Conservation (phyloP, 2,888 invertebrate species). For the Lasiommata megera region DNA sequence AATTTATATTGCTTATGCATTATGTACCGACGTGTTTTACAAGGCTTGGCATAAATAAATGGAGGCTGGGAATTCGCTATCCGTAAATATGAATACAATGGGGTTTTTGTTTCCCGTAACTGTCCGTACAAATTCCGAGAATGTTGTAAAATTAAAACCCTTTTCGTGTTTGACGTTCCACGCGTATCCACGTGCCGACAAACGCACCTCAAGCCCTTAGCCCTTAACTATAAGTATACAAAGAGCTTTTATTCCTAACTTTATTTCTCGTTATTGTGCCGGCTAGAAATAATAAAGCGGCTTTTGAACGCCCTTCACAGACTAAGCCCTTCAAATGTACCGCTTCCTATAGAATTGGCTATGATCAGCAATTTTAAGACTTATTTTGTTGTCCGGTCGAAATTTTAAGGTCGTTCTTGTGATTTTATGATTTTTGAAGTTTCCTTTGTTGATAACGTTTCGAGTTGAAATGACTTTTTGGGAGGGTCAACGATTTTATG, state of each 20-base stretch:
- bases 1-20: neutral
- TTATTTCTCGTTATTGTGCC: slow-evolving; percentile 55
- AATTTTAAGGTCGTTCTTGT: slow-evolving; percentile 57
- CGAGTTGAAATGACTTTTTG: neutral
- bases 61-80: slow-evolving; percentile 39
- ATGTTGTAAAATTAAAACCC: slow-evolving; percentile 49
- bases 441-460: slow-evolving; percentile 36
- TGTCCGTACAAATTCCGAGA: slow-evolving; percentile 53
- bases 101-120: slow-evolving; percentile 34
- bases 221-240: slow-evolving; percentile 17
- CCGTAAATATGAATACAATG: slow-evolving; percentile 45
- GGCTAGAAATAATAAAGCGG: slow-evolving; percentile 64
- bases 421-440: slow-evolving; percentile 49
- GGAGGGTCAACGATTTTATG: neutral
- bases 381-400: slow-evolving; percentile 60
- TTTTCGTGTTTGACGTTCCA: slow-evolving; percentile 50
- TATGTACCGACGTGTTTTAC: neutral
- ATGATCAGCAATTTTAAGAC: slow-evolving; percentile 58
- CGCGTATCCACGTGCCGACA: slow-evolving; percentile 66
- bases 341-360: slow-evolving; percentile 50
- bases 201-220: slow-evolving; percentile 40
- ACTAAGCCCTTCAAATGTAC: slow-evolving; percentile 40
- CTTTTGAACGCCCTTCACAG: slow-evolving; percentile 40
- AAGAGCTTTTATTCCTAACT: slow-evolving; percentile 40
- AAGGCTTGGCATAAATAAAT: slow-evolving; percentile 27